A percentile compares a stretch with the other conserved stretches of the same genome.
Evolutionary conservation across 2,888 invertebrate species (phyloP).

Genomic region (Synanthedon formicaeformis): DNA sequence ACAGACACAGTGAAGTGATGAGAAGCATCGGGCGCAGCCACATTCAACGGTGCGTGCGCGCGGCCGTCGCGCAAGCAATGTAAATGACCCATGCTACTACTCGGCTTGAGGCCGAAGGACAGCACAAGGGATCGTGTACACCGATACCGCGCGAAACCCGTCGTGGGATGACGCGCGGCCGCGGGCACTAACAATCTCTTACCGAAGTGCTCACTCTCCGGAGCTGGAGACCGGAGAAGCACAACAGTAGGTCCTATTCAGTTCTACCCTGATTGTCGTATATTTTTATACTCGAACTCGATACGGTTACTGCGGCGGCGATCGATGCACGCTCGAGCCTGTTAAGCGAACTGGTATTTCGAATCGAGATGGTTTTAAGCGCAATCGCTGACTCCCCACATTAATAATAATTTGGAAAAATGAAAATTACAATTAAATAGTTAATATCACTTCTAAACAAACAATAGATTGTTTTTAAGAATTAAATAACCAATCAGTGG

Average conservation of each 20-base stretch:
- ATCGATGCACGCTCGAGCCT: conserved; percentile 8
- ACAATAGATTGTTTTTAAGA: too few species aligned
- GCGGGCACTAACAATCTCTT: conserved; percentile 34
- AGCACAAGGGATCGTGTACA: conserved; percentile 62
- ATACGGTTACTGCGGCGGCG: conserved; percentile 17
- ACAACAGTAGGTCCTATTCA: conserved; percentile 59
- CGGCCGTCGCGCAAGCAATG: conserved; percentile 68
- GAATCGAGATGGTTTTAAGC: conserved; percentile 3
- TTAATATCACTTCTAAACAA: too few species aligned
- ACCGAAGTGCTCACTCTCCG: conserved; percentile 69
- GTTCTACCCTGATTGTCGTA: conserved; percentile 58
- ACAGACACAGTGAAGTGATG: conserved; percentile 70
- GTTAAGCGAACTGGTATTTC: conserved; percentile 3
- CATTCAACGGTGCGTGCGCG: conserved; percentile 68
- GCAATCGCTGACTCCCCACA: neutral
- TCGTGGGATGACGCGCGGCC: conserved; percentile 41
- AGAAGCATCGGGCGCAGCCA: conserved; percentile 70
- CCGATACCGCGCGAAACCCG: conserved; percentile 52
- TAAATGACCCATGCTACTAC: conserved; percentile 65
- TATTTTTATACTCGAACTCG: conserved; percentile 28
- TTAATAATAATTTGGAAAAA: too few species aligned
- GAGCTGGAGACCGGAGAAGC: conserved; percentile 70
- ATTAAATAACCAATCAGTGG: too few species aligned
- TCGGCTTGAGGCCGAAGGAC: conserved; percentile 56
- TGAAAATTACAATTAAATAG: too few species aligned